Percentiles rank a stretch among this genome's conserved stretches.
phyloP scores from a whole-genome alignment of 1,140 invertebrate genomes.

The Calycopis cecrops region DNA sequence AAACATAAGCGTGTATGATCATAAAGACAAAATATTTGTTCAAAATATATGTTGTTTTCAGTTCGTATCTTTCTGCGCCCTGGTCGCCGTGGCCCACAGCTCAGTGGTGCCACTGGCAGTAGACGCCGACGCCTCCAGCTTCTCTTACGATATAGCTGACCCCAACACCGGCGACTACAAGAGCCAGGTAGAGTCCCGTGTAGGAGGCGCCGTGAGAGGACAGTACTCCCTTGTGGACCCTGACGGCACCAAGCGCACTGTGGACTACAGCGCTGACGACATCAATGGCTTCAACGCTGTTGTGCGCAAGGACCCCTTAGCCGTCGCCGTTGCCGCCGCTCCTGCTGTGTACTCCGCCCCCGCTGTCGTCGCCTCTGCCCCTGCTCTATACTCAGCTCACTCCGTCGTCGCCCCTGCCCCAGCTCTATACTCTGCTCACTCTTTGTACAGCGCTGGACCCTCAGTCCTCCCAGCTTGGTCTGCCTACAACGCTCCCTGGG shows the following conservation, averaged over 20 bases:
- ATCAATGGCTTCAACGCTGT: slow-evolving; percentile 59
- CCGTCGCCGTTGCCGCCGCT: slow-evolving; percentile 2
- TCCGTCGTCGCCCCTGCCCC: slow-evolving; percentile 10
- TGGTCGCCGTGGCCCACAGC: slow-evolving; percentile 16
- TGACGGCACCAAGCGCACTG: slow-evolving; percentile 56
- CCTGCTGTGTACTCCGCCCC: slow-evolving; percentile 1
- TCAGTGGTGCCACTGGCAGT: slow-evolving; percentile 9
- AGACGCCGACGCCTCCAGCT: slow-evolving; percentile 32
- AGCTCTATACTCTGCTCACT: neutral
- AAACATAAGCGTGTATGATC: too few relatives aligned
- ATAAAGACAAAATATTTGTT: too few relatives aligned
- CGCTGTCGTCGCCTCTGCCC: neutral
- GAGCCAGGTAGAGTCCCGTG: slow-evolving; percentile 51
- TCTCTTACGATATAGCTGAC: slow-evolving; percentile 20
- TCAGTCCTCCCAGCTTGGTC: neutral
- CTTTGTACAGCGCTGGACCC: neutral
- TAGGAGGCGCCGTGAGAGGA: slow-evolving; percentile 73
- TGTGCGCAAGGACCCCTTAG: slow-evolving; percentile 43
- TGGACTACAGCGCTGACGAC: slow-evolving; percentile 56
- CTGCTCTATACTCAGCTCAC: slow-evolving; percentile 11
- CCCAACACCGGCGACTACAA: slow-evolving; percentile 57
- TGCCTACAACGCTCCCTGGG: slow-evolving; percentile 2
- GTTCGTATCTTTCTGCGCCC: neutral
- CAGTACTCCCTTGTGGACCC: slow-evolving; percentile 51
- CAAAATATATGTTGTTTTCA: neutral